Conservation (phyloP, 2,797 vertebrate species). For the Sebastes itinus region DNA sequence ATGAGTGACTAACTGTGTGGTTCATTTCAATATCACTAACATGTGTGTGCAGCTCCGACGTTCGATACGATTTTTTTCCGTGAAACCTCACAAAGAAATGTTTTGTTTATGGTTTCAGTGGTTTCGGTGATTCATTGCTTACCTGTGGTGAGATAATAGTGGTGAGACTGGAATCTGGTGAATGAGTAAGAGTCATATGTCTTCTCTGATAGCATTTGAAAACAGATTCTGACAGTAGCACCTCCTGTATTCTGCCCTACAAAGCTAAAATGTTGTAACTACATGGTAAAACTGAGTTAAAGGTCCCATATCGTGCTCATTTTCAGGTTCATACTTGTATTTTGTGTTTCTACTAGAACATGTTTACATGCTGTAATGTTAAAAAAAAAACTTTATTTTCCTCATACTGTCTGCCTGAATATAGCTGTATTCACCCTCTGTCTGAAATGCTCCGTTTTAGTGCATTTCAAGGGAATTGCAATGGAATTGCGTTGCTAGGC, state of each 20-base stretch:
- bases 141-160: conserved; percentile 30
- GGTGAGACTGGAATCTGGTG: not conserved
- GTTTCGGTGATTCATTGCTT: conserved; percentile 5
- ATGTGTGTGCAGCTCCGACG: not conserved
- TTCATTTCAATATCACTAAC: conserved; percentile 46
- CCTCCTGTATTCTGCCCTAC: not conserved
- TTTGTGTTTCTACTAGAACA: no score
- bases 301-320: no score
- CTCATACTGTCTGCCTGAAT: no score
- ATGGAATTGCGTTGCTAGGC: no score
- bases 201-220: not conserved
- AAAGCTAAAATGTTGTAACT: not conserved
- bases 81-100: not conserved
- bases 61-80: conserved; percentile 14
- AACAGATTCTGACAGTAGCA: not conserved
- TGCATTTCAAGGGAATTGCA: no score
- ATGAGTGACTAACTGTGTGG: conserved; percentile 43
- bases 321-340: no score
- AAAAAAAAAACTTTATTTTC: no score
- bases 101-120: not conserved
- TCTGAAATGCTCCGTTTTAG: no score
- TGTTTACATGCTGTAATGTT: no score
- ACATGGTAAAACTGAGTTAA: not conserved
- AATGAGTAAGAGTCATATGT: not conserved
- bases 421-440: no score